A percentile compares a stretch with the other conserved stretches of the same genome.
Conservation (phyloP, 2,113 vertebrate genomes). For the Pseudopipra pipra region DNA sequence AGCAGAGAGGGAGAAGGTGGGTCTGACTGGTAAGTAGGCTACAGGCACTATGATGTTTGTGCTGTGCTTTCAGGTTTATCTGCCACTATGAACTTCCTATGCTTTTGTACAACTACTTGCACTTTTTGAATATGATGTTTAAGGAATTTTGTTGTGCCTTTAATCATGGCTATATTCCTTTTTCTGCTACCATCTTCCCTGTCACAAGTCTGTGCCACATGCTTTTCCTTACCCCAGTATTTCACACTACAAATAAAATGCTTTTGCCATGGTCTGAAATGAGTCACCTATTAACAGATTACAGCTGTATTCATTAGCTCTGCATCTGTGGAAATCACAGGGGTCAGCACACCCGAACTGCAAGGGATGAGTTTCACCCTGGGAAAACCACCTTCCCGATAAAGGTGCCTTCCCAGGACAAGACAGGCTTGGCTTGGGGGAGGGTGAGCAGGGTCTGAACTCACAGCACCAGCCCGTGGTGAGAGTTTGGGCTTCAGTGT, state of each 20-base stretch:
- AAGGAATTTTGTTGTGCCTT: neutral
- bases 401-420: neutral
- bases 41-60: neutral
- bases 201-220: neutral
- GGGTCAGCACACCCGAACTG: slow-evolving; percentile 31
- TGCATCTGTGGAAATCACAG: slow-evolving; percentile 66
- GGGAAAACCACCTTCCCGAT: slow-evolving; percentile 37
- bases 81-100: neutral
- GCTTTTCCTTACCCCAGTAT: neutral
- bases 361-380: slow-evolving; percentile 48
- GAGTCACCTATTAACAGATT: slow-evolving; percentile 68
- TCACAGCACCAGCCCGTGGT: neutral
- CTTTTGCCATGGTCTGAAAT: slow-evolving; percentile 33
- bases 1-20: neutral
- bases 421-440: neutral
- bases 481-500: neutral
- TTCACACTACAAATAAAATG: slow-evolving; percentile 1
- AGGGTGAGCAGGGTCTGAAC: neutral
- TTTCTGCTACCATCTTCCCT: neutral
- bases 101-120: neutral
- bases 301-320: slow-evolving; percentile 53
- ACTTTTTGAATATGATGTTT: neutral
- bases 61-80: neutral
- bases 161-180: neutral
- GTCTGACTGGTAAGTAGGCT: neutral